phyloP scores from a whole-genome alignment of 2,797 vertebrate genomes.

The Molothrus aeneus region DNA sequence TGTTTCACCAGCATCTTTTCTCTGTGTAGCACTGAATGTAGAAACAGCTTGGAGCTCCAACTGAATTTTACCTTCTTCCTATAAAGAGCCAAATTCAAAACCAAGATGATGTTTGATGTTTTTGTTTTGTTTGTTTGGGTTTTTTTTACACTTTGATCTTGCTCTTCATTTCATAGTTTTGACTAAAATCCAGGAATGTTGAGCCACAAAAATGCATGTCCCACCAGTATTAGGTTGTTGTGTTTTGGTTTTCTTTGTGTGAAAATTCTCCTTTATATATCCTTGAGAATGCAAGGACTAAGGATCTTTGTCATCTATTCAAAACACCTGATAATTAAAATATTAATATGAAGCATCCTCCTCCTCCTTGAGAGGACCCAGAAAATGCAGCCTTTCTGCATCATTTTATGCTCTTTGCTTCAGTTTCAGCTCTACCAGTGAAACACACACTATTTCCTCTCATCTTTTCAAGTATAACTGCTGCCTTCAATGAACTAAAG shows the following conservation, averaged over 20 bases:
- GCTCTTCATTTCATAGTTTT: background rate
- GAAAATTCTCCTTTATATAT: background rate
- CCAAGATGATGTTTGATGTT: background rate
- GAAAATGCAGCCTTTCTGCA: background rate
- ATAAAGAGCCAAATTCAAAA: background rate
- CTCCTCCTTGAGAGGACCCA: background rate
- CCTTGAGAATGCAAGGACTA: background rate
- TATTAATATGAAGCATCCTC: background rate
- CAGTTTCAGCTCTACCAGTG: background rate
- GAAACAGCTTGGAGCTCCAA: background rate
- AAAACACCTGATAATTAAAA: background rate
- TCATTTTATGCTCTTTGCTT: background rate
- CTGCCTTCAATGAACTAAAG: conserved; percentile 8
- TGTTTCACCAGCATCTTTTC: background rate
- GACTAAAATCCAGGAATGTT: background rate
- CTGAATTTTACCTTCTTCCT: background rate
- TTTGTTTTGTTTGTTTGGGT: background rate
- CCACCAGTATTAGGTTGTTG: background rate
- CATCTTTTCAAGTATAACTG: background rate
- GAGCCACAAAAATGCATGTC: background rate
- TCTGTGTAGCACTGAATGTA: background rate
- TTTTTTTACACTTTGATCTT: background rate
- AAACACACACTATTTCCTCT: background rate
- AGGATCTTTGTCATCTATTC: background rate
- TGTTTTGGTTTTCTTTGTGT: background rate